A percentile compares a stretch with the other conserved stretches of the same genome.
Conservation (phyloP, 1,140 invertebrate species). For the Idris sp. region DNA sequence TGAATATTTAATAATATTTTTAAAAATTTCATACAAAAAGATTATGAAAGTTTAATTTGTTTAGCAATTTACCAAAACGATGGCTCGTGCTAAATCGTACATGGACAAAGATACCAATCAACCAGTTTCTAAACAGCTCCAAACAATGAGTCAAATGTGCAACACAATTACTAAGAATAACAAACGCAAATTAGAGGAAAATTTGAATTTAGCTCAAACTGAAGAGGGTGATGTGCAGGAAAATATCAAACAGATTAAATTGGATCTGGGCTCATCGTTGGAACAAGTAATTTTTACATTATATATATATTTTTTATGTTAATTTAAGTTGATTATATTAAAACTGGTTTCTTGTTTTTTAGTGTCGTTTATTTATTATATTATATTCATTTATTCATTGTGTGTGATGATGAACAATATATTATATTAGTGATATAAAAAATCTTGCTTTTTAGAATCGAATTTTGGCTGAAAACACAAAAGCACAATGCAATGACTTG, state of each 20-base stretch:
- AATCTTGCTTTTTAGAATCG: conserved; percentile 66
- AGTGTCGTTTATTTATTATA: neutral
- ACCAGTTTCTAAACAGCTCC: conserved; percentile 56
- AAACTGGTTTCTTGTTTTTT: no score
- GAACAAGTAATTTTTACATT: conserved; percentile 61
- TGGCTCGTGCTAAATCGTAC: conserved; percentile 58
- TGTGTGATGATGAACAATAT: no score
- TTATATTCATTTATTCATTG: neutral
- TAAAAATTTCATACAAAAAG: no score
- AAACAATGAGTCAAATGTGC: conserved; percentile 51
- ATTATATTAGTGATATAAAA: no score
- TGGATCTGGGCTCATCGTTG: conserved; percentile 50
- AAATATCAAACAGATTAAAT: conserved; percentile 61
- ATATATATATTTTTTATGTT: neutral
- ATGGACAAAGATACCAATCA: conserved; percentile 47
- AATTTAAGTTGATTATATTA: neutral
- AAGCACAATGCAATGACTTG: conserved; percentile 55
- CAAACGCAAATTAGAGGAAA: conserved; percentile 25
- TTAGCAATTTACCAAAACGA: conserved; percentile 65
- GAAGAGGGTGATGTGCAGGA: conserved; percentile 61
- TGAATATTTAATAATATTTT: no score
- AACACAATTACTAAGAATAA: conserved; percentile 41
- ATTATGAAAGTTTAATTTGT: no score
- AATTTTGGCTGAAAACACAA: conserved; percentile 49
- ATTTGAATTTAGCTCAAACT: conserved; percentile 29